Evolutionary conservation across 2,888 invertebrate genomes (phyloP).

Genomic region (Malacosoma neustria): DNA sequence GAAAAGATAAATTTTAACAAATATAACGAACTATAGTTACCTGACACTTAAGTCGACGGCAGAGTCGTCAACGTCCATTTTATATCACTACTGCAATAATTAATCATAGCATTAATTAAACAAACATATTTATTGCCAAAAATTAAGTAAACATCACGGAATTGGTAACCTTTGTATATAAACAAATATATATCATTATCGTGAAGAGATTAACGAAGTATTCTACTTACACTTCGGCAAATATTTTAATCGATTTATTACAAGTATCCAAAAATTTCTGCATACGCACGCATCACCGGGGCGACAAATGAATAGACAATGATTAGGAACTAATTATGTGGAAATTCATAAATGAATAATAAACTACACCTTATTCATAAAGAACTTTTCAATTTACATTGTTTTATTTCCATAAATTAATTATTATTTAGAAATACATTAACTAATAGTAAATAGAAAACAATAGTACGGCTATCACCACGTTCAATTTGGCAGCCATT

Average conservation of each 20-base stretch:
- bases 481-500: neutral
- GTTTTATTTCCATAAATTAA: neutral
- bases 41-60: slow-evolving; percentile 92
- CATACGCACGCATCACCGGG: slow-evolving; percentile 44
- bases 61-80: slow-evolving; percentile 92
- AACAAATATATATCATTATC: neutral
- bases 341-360: neutral
- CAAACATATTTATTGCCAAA: neutral
- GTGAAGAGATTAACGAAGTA: slow-evolving; percentile 1
- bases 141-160: neutral
- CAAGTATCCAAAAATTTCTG: slow-evolving; percentile 20
- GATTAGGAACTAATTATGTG: neutral
- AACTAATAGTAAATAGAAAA: neutral
- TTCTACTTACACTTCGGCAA: slow-evolving; percentile 5
- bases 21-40: slow-evolving; percentile 48
- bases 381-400: neutral
- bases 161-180: neutral
- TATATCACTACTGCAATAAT: slow-evolving; percentile 41
- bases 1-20: neutral
- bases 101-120: slow-evolving; percentile 8
- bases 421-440: neutral
- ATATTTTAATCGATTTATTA: slow-evolving; percentile 22
- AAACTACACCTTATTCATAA: neutral
- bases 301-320: slow-evolving; percentile 20
- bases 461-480: neutral